Conservation (phyloP, 2,113 vertebrate species). For the Perca fluviatilis region DNA sequence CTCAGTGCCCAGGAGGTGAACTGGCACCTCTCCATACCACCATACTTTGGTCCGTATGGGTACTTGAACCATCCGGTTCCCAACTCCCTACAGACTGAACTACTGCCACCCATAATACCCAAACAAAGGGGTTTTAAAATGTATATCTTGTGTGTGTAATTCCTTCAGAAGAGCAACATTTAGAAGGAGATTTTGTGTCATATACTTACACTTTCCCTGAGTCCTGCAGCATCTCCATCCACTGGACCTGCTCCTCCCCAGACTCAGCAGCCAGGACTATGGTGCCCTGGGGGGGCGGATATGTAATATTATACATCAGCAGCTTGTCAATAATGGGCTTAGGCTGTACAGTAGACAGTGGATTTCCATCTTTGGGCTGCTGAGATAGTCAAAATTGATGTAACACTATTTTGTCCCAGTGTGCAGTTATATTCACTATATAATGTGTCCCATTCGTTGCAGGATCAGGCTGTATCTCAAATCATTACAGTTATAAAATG, state of each 20-base stretch:
- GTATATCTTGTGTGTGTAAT: background rate
- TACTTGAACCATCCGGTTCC: too few species aligned
- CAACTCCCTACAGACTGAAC: too few species aligned
- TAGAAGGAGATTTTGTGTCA: background rate
- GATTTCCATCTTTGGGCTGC: slow-evolving; percentile 15
- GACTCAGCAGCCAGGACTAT: slow-evolving; percentile 94
- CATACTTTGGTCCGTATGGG: too few species aligned
- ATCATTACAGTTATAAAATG: background rate
- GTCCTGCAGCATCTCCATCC: slow-evolving; percentile 97
- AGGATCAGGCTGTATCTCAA: background rate
- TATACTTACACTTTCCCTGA: slow-evolving; percentile 96
- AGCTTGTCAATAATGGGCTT: background rate
- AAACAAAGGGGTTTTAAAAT: background rate
- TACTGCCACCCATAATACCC: too few species aligned
- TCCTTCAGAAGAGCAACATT: background rate
- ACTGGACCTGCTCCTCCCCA: slow-evolving; percentile 92
- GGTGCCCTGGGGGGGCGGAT: slow-evolving; percentile 85
- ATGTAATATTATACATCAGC: background rate
- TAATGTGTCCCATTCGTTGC: background rate
- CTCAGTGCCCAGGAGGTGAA: too few species aligned
- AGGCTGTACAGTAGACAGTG: background rate
- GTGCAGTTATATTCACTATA: background rate
- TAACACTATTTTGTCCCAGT: background rate
- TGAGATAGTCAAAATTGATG: background rate
- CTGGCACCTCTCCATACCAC: too few species aligned